A percentile compares a stretch with the other conserved stretches of the same genome.
Conservation (phyloP, 2,113 vertebrate species). For the Grus americana region DNA sequence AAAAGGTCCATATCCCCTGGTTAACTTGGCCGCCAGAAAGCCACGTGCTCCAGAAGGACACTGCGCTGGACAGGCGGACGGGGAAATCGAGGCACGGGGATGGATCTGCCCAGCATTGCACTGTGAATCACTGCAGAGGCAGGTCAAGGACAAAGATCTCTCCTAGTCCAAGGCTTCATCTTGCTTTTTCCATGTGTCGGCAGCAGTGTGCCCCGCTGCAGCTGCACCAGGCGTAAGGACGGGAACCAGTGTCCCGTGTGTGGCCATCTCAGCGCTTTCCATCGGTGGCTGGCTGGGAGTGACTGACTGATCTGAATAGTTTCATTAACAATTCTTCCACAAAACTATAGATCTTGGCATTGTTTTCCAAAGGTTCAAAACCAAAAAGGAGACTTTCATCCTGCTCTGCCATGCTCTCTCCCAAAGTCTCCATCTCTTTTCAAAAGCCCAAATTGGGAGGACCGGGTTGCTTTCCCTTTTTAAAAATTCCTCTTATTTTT, state of each 20-base stretch:
- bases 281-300: accelerated
- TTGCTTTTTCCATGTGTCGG: neutral
- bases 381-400: neutral
- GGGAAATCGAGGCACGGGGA: neutral
- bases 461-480: neutral
- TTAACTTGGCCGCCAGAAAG: neutral
- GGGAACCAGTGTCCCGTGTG: accelerated
- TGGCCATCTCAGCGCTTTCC: neutral
- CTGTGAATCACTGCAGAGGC: neutral
- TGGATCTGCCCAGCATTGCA: neutral
- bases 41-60: neutral
- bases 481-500: neutral
- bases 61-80: neutral
- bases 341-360: neutral
- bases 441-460: neutral
- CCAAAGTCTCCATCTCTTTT: neutral
- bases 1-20: neutral
- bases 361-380: neutral
- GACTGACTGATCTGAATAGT: neutral
- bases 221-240: neutral
- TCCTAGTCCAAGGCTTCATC: neutral
- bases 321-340: neutral
- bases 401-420: neutral
- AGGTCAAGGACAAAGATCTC: neutral
- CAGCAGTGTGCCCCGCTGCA: neutral